These are phyloP conservation scores for Cephus cinctus DNA, from an alignment of 1,140 invertebrate species.

Conservation along the genomic window DNA sequence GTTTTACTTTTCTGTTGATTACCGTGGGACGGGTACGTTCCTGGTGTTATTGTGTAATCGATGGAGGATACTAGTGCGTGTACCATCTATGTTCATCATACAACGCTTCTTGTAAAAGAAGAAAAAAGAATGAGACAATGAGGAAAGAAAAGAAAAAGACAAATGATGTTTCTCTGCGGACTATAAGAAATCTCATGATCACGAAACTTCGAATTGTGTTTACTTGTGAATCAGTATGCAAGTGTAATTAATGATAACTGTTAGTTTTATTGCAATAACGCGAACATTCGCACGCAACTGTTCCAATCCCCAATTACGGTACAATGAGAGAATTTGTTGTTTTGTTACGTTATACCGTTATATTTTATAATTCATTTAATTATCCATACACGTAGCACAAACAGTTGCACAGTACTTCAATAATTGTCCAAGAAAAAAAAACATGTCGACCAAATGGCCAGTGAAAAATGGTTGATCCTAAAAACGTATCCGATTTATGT, in stretches of 20 bases:
- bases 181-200: no score
- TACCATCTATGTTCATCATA: no score
- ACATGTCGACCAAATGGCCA: slow-evolving; percentile 1
- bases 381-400: background rate
- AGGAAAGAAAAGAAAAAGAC: no score
- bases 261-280: background rate
- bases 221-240: background rate
- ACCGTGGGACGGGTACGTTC: no score
- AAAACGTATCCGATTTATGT: background rate
- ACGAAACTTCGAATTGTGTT: background rate
- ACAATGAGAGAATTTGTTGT: background rate
- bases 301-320: background rate
- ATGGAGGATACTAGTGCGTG: no score
- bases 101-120: no score
- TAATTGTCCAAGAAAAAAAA: background rate
- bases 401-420: background rate
- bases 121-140: no score
- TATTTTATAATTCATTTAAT: background rate
- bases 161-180: no score
- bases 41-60: no score
- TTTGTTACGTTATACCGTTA: background rate
- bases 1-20: no score
- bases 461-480: background rate
- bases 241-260: background rate
- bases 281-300: background rate